phyloP scores from a whole-genome alignment of 1,140 invertebrate species.

The Hylaeus volcanicus region DNA sequence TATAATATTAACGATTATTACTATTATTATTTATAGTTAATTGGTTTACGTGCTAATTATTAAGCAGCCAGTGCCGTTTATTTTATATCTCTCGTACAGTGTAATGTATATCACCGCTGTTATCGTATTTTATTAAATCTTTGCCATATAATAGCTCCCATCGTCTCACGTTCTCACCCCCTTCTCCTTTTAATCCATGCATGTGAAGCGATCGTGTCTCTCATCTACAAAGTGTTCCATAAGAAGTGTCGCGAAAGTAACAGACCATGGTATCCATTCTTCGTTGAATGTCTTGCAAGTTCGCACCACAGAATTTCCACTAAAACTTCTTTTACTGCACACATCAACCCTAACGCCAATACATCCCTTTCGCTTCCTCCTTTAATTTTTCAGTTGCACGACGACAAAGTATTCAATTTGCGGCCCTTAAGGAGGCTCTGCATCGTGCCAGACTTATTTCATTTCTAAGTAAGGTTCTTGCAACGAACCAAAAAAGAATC shows the following conservation, averaged over 20 bases:
- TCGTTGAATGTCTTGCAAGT: no score
- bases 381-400: neutral
- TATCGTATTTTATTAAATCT: conserved; percentile 74
- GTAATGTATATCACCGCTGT: conserved; percentile 65
- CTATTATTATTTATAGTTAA: conserved; percentile 58
- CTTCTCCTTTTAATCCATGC: neutral
- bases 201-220: no score
- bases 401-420: neutral
- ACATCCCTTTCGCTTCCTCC: no score
- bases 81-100: conserved; percentile 65
- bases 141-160: conserved; percentile 68
- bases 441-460: neutral
- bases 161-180: conserved; percentile 44
- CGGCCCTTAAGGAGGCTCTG: neutral
- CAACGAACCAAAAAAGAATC: neutral
- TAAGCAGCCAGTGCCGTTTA: conserved; percentile 65
- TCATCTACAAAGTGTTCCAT: no score
- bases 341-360: no score
- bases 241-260: no score
- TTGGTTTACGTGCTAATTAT: conserved; percentile 57
- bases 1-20: conserved; percentile 48
- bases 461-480: neutral
- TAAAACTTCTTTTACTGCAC: no score
- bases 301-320: no score
- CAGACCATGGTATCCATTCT: no score